Base-by-base conservation (phyloP, 1,140 invertebrate genomes). In the Lepidurus apus region DNA sequence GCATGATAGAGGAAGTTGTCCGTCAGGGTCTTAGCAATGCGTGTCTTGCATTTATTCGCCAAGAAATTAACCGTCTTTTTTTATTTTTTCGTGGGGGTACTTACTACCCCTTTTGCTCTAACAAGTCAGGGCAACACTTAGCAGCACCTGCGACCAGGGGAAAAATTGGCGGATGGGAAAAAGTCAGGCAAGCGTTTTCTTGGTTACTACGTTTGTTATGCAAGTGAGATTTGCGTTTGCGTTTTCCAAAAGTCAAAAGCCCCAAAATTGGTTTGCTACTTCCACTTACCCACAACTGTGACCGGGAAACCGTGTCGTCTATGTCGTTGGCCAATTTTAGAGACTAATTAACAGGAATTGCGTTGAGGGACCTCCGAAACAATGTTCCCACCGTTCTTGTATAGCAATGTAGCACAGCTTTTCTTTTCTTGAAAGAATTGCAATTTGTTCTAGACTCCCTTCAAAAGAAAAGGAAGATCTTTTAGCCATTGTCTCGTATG, bases 21-120 rank as follows among this genome's bases (percentile, higher is more conserved):
- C 53, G 10, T 65, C 53, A 65, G 53, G n/a, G 53, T 65, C 53
- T 65, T n/a, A 17, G 17, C 53, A 65, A 65, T 65, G 53, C 53
- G 53, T 65, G 53, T 13, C 53, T 21, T 21, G 17, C 21, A 21
- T 21, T 65, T 65, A n/a, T 65, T 65, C 21, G 9, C 17, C 53
- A 13, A 65, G 53, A n/a, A 65, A n/a, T 65, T 34, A 34, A 34
- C 17, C 53, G 21, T 65, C 53, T 65, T n/a, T 65, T n/a, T n/a
- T 65, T 21, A 13, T 13, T 21, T n/a, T 21, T 65, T 65, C 3
- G 11, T 0, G 47, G 47, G 26, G 26, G 26, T 26, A 26, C 26
- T 26, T 26, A 26, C 47, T 65, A 6, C 11, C 9, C 11, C 47
- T 21, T n/a, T 65, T 65, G 13, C 21, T 21, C 47, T n/a, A n/a